Conservation (phyloP, 2,888 invertebrate species). For the Lithophane semibrunnea region DNA sequence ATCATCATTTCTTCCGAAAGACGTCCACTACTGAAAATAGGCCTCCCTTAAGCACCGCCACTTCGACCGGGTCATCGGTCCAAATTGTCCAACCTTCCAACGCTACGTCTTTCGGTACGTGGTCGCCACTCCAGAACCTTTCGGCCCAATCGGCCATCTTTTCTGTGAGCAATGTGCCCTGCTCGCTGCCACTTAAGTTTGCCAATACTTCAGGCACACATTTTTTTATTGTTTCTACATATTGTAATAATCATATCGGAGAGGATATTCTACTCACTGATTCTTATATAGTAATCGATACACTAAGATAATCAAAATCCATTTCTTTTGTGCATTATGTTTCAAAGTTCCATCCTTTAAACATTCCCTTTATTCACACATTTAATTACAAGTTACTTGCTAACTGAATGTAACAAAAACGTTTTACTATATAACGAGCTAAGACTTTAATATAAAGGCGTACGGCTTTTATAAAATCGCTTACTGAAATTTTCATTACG, state of each 20-base stretch:
- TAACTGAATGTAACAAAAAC: neutral
- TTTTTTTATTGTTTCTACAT: neutral
- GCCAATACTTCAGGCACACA: too few relatives aligned
- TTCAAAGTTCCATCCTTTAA: neutral
- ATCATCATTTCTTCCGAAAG: too few relatives aligned
- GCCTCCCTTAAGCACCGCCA: too few relatives aligned
- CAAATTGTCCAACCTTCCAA: too few relatives aligned
- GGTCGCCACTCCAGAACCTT: too few relatives aligned
- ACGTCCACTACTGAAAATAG: too few relatives aligned
- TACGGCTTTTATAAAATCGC: slow-evolving; percentile 3
- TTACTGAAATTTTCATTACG: slow-evolving; percentile 33
- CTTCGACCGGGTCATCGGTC: too few relatives aligned
- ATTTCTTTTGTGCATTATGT: neutral
- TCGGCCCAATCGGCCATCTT: too few relatives aligned
- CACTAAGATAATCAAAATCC: neutral
- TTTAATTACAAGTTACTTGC: neutral
- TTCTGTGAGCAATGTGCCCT: too few relatives aligned
- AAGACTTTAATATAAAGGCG: neutral
- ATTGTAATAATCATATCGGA: neutral
- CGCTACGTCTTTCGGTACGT: too few relatives aligned
- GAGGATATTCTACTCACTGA: neutral
- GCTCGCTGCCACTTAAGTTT: too few relatives aligned
- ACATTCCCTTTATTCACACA: neutral
- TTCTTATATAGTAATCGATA: neutral
- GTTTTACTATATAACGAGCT: neutral